Base-by-base conservation (phyloP, 1,140 invertebrate genomes). In the Physella acuta region DNA sequence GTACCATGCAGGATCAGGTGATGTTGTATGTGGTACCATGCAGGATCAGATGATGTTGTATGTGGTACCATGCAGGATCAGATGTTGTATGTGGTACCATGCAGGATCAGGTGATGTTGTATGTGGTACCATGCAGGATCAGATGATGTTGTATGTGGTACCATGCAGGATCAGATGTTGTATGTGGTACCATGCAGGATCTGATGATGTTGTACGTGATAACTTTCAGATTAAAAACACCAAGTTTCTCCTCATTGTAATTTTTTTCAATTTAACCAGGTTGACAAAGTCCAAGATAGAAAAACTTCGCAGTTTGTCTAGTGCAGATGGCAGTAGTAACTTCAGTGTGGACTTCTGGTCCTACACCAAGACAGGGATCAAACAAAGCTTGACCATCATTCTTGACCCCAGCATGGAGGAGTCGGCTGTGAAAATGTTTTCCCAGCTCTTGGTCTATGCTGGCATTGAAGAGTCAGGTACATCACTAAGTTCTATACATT, bases 201-300 rank as follows among this genome's bases (percentile, higher is more conserved):
- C 90, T 5, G 93, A 95, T 73, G 87, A 89, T 0, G 85, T 89
- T 3, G 88, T 89, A 3, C 89, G 91, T 5, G 91, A 91, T 67
- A 95, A 96, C 83, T 86, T 97, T 20, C 88, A 92, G 73, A 95
- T 94, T 78, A 97, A 94, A 24, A 84, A 97, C 3, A 86, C 94
- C 74, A 89, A 90, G 88, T 89, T 76, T 56, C 71, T 71, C 49
- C 39, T 4, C 11, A 16, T 11, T 26, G 52, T 24, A 16, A 24
- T 44, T 11, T 52, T 24, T 61, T 8, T 37, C 31, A 24, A 0
- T 34, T 30, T 4, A 34, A 60, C 26, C 26, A 31, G 93, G 78
- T 85, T 95, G 53, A 95, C 93, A 44, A 94, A 94, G 78, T 91
- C 93, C 72, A 90, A 93, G 51, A 86, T 95, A 69, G 93, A 96